Evolutionary conservation across 1,140 invertebrate genomes (phyloP), one percentile per base, ranked within the genome.

Genomic region (Drosophila arizonae): DNA sequence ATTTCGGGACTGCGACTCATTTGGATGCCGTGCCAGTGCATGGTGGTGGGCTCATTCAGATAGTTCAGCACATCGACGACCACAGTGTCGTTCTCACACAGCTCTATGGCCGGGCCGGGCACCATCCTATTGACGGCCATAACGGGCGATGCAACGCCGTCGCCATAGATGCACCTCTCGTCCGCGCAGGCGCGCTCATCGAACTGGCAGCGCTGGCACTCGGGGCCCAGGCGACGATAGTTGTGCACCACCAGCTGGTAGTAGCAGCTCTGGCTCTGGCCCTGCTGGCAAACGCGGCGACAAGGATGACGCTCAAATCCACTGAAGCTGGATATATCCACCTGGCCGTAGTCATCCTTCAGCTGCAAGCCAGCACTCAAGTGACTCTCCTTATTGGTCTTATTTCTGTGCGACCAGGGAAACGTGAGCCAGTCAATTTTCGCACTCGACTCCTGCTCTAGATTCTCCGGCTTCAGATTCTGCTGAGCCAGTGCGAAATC

Each of bases 21-120:
- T 1, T 94, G 94, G 54, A 97, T 94, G 1, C 97, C 97, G 62
- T 96, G 94, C 96, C 96, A 98, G 90, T 98, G 97, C 51, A 98
- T 93, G 0, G 95, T 94, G 0, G 95, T 93, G 0, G 94, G 93
- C 76, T 96, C 95, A 2, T 95, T 95, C 21, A 97, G 93, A 60
- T 95, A 93, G 86, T 98, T 97, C 0, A 95, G 94, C 1, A 98
- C 95, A 91, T 97, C 96, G 1, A 97, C 95, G 0, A 97, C 94
- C 5, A 98, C 92, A 5, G 96, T 96, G 82, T 98, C 97, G 80
- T 96, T 96, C 88, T 97, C 94, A 76, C 96, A 98, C 3, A 98
- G 96, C 92, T 97, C 95, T 50, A 98, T 96, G 5, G 94, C 91
- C 1, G 97, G 97, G 1, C 96, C 97, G 3, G 97, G 97, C 13